A percentile compares a stretch with the other conserved stretches of the same genome.
These are phyloP conservation scores for Helostoma temminkii DNA, from an alignment of 2,797 vertebrate genomes.

Conservation along the genomic window DNA sequence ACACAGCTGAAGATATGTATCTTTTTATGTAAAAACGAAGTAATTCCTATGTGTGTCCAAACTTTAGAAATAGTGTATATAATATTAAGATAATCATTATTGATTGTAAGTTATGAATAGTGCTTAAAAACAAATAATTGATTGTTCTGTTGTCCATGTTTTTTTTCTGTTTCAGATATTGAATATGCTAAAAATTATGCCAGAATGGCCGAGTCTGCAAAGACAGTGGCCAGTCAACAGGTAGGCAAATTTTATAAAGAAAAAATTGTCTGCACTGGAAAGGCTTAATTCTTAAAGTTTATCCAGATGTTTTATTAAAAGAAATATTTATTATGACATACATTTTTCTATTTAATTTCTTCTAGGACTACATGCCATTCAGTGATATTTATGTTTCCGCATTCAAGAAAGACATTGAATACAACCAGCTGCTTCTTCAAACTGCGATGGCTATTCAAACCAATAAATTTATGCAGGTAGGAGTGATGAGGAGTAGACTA, in stretches of 20 bases:
- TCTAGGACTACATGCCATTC: conserved; percentile 96
- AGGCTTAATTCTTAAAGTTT: background rate
- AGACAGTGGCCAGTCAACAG: conserved; percentile 89
- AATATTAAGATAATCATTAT: too few relatives aligned
- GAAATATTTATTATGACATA: background rate
- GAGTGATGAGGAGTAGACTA: background rate
- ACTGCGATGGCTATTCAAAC: conserved; percentile 91
- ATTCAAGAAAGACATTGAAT: conserved; percentile 93
- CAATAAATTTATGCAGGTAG: conserved; percentile 98
- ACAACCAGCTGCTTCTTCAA: conserved; percentile 91
- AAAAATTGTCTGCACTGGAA: background rate
- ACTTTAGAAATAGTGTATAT: too few relatives aligned
- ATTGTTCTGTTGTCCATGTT: background rate
- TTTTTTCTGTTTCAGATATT: conserved; percentile 85
- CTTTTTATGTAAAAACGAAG: too few relatives aligned
- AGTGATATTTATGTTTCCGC: conserved; percentile 91
- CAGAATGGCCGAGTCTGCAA: conserved; percentile 95
- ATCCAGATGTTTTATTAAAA: background rate
- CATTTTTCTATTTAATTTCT: conserved; percentile 22
- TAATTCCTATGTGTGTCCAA: too few relatives aligned
- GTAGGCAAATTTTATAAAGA: conserved; percentile 73
- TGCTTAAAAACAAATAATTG: background rate
- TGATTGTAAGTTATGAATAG: too few relatives aligned
- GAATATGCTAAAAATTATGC: conserved; percentile 92
- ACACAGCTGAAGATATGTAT: too few relatives aligned